Percentiles rank a stretch among this genome's conserved stretches.
Conservation (phyloP, 2,888 invertebrate genomes). For the Ptilodon capucinus region DNA sequence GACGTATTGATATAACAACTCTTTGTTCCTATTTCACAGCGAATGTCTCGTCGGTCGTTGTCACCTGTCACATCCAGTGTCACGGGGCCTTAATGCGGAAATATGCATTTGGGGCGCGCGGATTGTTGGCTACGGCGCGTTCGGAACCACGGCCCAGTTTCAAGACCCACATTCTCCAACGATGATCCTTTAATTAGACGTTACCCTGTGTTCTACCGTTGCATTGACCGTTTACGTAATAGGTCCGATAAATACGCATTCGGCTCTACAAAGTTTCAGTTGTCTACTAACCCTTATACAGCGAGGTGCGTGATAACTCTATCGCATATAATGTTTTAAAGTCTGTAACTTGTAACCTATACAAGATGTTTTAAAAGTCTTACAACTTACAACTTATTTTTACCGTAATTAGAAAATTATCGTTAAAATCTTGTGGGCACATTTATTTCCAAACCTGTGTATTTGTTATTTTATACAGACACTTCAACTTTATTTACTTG, state of each 20-base stretch:
- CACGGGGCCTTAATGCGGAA: conserved; percentile 59
- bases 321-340: too few relatives aligned
- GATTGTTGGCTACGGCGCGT: conserved; percentile 52
- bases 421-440: too few relatives aligned
- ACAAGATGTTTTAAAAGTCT: too few relatives aligned
- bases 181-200: conserved; percentile 68
- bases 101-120: conserved; percentile 61
- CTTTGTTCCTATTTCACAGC: neutral
- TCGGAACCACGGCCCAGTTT: conserved; percentile 58
- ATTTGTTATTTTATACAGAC: too few relatives aligned
- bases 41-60: neutral
- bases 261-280: neutral
- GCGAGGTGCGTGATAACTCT: neutral
- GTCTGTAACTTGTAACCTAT: too few relatives aligned
- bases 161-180: conserved; percentile 51
- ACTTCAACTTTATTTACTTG: too few relatives aligned
- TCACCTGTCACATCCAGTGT: conserved; percentile 15
- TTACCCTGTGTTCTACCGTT: conserved; percentile 46
- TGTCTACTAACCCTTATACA: neutral
- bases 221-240: conserved; percentile 54
- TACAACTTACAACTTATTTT: too few relatives aligned
- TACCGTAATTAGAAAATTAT: too few relatives aligned
- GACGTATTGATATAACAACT: too few relatives aligned
- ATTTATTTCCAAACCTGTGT: too few relatives aligned
- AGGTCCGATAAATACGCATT: conserved; percentile 36